These are phyloP conservation scores for Alentia gelatinosa DNA, from an alignment of 2,888 invertebrate species.

Conservation along the genomic window DNA sequence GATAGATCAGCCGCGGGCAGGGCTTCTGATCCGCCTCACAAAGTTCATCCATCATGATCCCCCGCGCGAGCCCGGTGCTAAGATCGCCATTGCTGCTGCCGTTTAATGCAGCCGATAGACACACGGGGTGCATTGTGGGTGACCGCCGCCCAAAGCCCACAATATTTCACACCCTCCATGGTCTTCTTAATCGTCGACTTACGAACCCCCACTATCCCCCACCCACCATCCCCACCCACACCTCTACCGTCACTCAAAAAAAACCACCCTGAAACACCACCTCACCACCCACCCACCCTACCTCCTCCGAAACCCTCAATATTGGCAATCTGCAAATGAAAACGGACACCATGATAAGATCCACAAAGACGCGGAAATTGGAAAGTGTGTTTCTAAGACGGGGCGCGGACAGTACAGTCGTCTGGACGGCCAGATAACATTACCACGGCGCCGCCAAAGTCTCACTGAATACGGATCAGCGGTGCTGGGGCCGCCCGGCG, in stretches of 20 bases:
- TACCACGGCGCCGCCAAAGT: not conserved
- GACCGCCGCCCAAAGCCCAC: not conserved
- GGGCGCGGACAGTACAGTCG: conserved; percentile 24
- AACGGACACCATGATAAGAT: conserved; percentile 1
- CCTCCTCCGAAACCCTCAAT: not conserved
- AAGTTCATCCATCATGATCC: not conserved
- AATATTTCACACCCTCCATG: not conserved
- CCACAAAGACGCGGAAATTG: conserved; percentile 45
- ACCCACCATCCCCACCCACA: not conserved
- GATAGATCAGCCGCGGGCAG: not conserved
- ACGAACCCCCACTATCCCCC: not conserved
- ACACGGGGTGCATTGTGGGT: conserved; percentile 1
- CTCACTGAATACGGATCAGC: conserved; percentile 1
- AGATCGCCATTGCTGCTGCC: not conserved
- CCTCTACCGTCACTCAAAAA: too few relatives aligned
- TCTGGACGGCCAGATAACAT: conserved; percentile 39
- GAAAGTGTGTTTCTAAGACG: conserved; percentile 21
- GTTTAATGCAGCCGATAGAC: conserved; percentile 16
- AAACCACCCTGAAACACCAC: too few relatives aligned
- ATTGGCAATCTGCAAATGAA: conserved; percentile 29
- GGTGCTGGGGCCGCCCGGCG: not conserved
- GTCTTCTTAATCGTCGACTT: not conserved
- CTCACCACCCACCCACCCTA: not conserved
- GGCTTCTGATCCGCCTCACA: not conserved
- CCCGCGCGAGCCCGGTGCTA: not conserved